A percentile compares a stretch with the other conserved stretches of the same genome.
These are phyloP conservation scores for Platichthys stellatus DNA, from an alignment of 2,113 vertebrate genomes.

Conservation along the genomic window DNA sequence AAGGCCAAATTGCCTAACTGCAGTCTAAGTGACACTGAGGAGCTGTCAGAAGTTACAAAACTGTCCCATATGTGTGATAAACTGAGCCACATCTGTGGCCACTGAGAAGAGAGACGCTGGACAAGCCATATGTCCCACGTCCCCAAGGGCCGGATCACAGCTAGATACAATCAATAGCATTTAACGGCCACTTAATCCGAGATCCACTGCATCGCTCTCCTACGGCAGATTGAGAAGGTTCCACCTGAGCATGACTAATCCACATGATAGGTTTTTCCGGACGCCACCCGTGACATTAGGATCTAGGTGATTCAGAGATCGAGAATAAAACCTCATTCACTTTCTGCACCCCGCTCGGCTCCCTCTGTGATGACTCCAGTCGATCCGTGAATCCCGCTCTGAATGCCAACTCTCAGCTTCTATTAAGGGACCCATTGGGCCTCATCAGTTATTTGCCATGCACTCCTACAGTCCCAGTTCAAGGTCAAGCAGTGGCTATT, in stretches of 20 bases:
- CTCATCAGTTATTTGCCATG: constrained; percentile 48
- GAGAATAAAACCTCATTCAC: constrained; percentile 59
- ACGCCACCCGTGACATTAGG: constrained; percentile 33
- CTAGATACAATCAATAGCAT: constrained; percentile 60
- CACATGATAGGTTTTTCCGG: constrained; percentile 4
- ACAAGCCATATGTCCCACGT: constrained; percentile 53
- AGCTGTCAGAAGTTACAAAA: constrained; percentile 36
- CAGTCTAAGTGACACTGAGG: constrained; percentile 5
- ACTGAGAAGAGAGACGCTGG: constrained; percentile 26
- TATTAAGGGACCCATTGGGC: constrained; percentile 43
- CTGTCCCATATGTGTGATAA: constrained; percentile 31
- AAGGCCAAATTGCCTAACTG: constrained; percentile 24
- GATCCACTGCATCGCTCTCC: constrained; percentile 29
- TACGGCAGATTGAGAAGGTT: constrained; percentile 13
- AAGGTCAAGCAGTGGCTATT: constrained; percentile 50
- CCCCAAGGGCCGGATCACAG: constrained; percentile 46
- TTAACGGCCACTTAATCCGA: constrained; percentile 29
- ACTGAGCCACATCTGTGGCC: constrained; percentile 49
- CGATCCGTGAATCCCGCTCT: constrained; percentile 45
- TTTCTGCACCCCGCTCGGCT: constrained; percentile 12
- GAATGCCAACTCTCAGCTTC: constrained; percentile 39
- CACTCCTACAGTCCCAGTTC: constrained; percentile 41
- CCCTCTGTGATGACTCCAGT: constrained; percentile 28
- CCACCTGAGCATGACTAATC: constrained; percentile 54
- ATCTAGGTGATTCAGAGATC: constrained; percentile 45